phyloP scores from a whole-genome alignment of 2,888 invertebrate species.

The Tipula confusa region DNA sequence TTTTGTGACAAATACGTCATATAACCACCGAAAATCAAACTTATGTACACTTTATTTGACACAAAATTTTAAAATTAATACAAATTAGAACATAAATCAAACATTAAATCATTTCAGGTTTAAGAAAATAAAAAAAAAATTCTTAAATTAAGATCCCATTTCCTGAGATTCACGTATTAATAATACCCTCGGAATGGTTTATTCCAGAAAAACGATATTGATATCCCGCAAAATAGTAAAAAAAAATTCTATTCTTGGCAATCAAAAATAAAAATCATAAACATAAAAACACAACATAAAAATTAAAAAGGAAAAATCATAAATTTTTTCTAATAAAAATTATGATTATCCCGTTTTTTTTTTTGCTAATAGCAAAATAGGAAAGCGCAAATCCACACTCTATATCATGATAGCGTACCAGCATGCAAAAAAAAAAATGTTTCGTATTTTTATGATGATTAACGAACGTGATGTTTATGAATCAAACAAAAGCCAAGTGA shows the following conservation, averaged over 20 bases:
- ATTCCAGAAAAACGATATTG: background rate
- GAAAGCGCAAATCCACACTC: background rate
- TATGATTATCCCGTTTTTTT: conserved; percentile 3
- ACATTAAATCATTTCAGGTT: too few species aligned
- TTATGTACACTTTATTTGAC: too few species aligned
- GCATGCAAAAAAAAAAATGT: background rate
- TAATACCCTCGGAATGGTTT: background rate
- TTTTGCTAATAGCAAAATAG: background rate
- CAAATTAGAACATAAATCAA: too few species aligned
- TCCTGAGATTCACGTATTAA: too few species aligned
- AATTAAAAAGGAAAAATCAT: background rate
- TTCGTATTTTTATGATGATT: background rate
- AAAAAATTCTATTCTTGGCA: too few species aligned
- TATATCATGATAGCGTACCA: background rate
- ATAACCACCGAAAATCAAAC: too few species aligned
- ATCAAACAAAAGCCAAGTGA: background rate
- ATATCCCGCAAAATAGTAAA: background rate
- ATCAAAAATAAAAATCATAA: background rate
- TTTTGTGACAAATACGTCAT: too few species aligned
- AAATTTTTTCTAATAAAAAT: conserved; percentile 4
- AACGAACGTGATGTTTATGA: conserved; percentile 4
- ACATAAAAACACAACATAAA: background rate
- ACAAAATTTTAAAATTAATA: too few species aligned
- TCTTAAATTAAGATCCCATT: too few species aligned
- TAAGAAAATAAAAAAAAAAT: too few species aligned